phyloP scores from a whole-genome alignment of 2,888 invertebrate species.

The Nowickia ferox region DNA sequence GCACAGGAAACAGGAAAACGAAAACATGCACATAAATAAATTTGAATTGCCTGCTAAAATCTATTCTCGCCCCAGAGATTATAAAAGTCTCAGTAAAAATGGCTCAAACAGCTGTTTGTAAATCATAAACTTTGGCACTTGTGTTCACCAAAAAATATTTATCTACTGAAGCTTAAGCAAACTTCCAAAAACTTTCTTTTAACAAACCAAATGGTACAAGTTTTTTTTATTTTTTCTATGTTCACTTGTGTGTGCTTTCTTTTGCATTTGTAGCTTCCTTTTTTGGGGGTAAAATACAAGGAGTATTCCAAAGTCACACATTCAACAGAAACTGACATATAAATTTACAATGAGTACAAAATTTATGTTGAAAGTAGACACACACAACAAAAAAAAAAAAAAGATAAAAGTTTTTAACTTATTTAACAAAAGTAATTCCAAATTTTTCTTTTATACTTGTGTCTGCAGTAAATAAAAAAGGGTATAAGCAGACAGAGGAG shows the following conservation, averaged over 20 bases:
- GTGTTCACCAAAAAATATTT: slow-evolving; percentile 26
- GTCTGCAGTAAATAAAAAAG: slow-evolving; percentile 25
- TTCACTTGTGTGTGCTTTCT: background rate
- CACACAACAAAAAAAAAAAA: background rate
- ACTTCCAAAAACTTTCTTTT: slow-evolving; percentile 40
- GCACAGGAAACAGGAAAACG: background rate
- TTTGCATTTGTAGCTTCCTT: too few relatives aligned
- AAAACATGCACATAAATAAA: background rate
- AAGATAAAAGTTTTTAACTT: slow-evolving; percentile 5
- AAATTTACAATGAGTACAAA: slow-evolving; percentile 57
- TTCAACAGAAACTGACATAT: slow-evolving; percentile 40
- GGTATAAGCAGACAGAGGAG: background rate
- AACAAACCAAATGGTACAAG: background rate
- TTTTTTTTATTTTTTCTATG: background rate
- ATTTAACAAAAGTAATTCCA: slow-evolving; percentile 35
- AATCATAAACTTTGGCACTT: slow-evolving; percentile 29
- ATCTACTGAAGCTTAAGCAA: slow-evolving; percentile 24
- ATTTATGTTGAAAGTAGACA: slow-evolving; percentile 40
- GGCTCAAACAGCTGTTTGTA: slow-evolving; percentile 39
- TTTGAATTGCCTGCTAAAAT: background rate
- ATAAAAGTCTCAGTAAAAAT: background rate
- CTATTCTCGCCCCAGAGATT: background rate
- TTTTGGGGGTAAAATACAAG: background rate
- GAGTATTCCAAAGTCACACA: slow-evolving; percentile 36
- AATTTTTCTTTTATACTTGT: slow-evolving; percentile 36